Conservation (phyloP, 2,888 invertebrate genomes). For the Agrochola circellaris region DNA sequence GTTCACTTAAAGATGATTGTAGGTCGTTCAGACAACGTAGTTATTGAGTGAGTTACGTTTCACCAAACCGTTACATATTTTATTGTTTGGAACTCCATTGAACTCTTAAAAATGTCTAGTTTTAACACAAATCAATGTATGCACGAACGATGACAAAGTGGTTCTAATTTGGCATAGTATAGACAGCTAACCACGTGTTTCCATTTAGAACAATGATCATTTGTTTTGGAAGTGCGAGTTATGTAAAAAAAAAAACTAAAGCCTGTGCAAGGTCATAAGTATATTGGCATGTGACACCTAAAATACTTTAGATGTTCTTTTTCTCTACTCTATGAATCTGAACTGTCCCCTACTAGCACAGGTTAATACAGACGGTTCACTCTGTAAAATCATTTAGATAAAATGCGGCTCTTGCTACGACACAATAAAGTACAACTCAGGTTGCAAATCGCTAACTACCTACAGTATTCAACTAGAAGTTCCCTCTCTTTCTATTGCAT, state of each 20-base stretch:
- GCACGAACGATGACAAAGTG: not conserved
- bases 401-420: no score
- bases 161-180: not conserved
- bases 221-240: no score
- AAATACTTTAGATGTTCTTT: not conserved
- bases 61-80: not conserved
- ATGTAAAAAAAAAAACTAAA: not conserved
- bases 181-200: no score
- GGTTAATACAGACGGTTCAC: no score
- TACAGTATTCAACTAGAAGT: no score
- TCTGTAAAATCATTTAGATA: no score
- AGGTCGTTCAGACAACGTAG: not conserved
- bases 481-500: no score
- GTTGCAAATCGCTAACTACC: no score
- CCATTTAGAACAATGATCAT: not conserved
- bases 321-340: not conserved
- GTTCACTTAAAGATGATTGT: not conserved
- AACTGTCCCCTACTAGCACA: not conserved
- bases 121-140: not conserved
- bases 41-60: constrained; percentile 9
- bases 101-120: not conserved
- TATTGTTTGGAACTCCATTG: no score
- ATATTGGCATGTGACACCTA: not conserved
- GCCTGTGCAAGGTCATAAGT: not conserved
- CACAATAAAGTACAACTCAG: no score